Base-by-base conservation (phyloP, 2,113 vertebrate species). In the Pithys albifrons region DNA sequence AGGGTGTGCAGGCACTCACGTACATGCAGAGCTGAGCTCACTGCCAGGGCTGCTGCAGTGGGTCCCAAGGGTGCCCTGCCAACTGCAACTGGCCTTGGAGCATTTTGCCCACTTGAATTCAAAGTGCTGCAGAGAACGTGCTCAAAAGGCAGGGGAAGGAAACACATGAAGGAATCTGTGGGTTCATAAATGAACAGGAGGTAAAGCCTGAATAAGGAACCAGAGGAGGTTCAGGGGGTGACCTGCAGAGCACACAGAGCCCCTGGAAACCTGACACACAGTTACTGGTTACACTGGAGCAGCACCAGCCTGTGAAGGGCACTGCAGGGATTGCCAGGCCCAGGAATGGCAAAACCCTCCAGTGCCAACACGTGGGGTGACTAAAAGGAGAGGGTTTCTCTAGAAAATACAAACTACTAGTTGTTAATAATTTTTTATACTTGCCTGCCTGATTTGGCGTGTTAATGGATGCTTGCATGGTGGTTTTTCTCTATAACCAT, bases 61-160 rank as follows among this genome's bases (percentile, higher is more conserved):
- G 27, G 13, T 74, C 76, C 76, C 76, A 11, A 35, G 77, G 91
- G 77, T 43, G 61, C 15, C 8, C 33, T 19, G 52, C 61, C 54
- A 1, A 17, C 2, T 23, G 73, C 13, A 41, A 5, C 81, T 69
- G 45, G 57, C 37, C 35, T 11, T 2, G 52, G 29, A 27, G 45
- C 23, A 1, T 41, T 95, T 88, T 22, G 25, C 29, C 81, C 2
- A 0, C 0, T 0, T 41, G 55, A 54, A 69, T 66, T 64, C 52
- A 33, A 9, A 64, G 24, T 31, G n/a, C 41, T 57, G 29, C 39
- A 8, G 9, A 57, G 51, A 86, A 33, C 4, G 43, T 45, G 23
- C 58, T 73, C 29, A 27, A 1, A 74, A 83, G 61, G 57, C 39
- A 27, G 33, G 13, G 24, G n/a, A 72, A 19, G 49, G 66, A 79